These are phyloP conservation scores for Synanthedon andrenaeformis DNA, from an alignment of 2,888 invertebrate genomes.

Conservation along the genomic window DNA sequence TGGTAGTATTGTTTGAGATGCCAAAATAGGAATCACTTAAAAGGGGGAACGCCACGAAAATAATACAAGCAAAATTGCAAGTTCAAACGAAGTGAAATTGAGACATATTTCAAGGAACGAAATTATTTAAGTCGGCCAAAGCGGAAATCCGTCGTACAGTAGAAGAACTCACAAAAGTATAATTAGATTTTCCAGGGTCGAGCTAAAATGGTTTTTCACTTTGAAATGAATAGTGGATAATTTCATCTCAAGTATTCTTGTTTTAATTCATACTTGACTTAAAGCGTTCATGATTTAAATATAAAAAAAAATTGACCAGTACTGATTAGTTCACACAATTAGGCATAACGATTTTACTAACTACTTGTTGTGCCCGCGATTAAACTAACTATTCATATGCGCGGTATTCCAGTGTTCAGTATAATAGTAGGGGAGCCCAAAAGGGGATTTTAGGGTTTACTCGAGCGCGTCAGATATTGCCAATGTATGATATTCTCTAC, in stretches of 20 bases:
- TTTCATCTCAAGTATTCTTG: constrained; percentile 1
- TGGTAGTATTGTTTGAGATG: no score
- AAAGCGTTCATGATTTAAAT: background rate
- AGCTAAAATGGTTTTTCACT: constrained; percentile 9
- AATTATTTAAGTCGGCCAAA: constrained; percentile 33
- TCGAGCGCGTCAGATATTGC: no score
- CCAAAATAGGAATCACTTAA: no score
- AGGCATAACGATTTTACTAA: no score
- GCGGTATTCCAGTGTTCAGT: no score
- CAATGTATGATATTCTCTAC: no score
- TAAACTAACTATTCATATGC: no score
- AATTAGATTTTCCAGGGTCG: constrained; percentile 28
- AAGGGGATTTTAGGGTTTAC: no score
- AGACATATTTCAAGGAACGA: constrained; percentile 45
- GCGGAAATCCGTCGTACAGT: constrained; percentile 43
- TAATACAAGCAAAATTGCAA: constrained; percentile 42
- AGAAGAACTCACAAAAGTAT: constrained; percentile 10
- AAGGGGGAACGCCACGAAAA: constrained; percentile 7
- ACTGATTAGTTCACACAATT: no score
- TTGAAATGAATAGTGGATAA: constrained; percentile 13
- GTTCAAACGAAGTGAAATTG: constrained; percentile 38
- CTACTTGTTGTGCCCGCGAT: no score
- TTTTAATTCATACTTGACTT: background rate
- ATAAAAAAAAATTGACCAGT: background rate
- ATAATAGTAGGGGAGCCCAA: no score